Evolutionary conservation across 2,797 vertebrate genomes (phyloP), one percentile per base, ranked within the genome.

Genomic region (Buphagus erythrorhynchus): DNA sequence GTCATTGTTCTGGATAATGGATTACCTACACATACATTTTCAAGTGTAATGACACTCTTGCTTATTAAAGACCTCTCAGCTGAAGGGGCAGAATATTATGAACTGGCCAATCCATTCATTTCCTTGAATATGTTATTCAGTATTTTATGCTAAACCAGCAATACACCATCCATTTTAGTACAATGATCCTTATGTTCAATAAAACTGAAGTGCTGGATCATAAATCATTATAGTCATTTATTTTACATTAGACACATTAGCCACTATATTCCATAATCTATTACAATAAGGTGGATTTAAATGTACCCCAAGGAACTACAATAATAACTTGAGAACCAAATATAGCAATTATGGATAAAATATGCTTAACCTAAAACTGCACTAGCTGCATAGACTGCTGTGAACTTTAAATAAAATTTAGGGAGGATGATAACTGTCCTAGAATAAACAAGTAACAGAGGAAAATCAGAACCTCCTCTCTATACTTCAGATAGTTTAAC

Each of bases 171-270:
- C 98, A 98, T 98, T 98, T 98, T 98, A 98, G 97, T 98, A 98
- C 98, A 98, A 98, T 98, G 98, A 98, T 98, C 98, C 98, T 98
- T 98, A 98, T 98, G 98, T 98, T 98, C 98, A 98, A 98, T 98
- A 98, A 98, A 98, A 98, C 93, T 98, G 98, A 98, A 98, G 98
- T 98, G 98, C 98, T 97, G 97, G 97, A 97, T 97, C 98, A 98
- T 98, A 98, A 98, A 98, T 98, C 98, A 98, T 98, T 98, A 98
- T 89, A 98, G 98, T 98, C 97, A 98, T 98, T 98, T 98, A 98
- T 98, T 98, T 98, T 98, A 98, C 98, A 98, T 98, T 98, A 98
- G 98, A 98, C 98, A 98, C 98, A 98, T 98, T 98, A 98, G 98
- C 98, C 97, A 98, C 97, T 98, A 98, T 98, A 98, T 98, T 98